Conservation (phyloP, 92 coral and sea anemone species). For the Parazoanthus darwini region DNA sequence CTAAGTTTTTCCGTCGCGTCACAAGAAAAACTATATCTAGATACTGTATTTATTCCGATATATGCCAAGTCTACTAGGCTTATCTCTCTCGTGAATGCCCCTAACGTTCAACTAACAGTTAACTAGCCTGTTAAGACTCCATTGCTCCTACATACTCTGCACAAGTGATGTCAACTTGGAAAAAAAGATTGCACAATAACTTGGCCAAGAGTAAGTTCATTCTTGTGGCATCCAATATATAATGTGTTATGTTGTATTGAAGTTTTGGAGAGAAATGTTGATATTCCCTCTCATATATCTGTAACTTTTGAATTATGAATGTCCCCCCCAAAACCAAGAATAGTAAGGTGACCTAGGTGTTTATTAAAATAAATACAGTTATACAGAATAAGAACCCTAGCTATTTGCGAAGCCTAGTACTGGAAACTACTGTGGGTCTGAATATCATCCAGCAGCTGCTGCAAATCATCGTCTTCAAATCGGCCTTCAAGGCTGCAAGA, state of each 20-base stretch:
- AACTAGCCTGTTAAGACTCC: too few species aligned
- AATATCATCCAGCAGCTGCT: slow-evolving; percentile 91
- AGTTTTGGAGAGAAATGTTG: not conserved
- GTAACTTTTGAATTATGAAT: not conserved
- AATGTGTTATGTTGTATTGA: too few species aligned
- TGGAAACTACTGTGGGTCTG: slow-evolving; percentile 98
- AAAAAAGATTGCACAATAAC: too few species aligned
- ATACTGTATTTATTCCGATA: not conserved
- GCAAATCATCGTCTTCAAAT: slow-evolving; percentile 98
- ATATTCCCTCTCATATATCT: not conserved
- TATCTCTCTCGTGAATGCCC: too few species aligned
- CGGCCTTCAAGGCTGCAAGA: slow-evolving; percentile 88
- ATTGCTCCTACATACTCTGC: too few species aligned
- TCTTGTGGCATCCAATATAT: too few species aligned
- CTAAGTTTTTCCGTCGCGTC: not conserved
- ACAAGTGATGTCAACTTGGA: too few species aligned
- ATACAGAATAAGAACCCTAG: not conserved
- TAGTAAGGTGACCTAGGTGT: not conserved
- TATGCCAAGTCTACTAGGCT: not conserved
- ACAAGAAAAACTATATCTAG: not conserved
- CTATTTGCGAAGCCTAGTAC: slow-evolving; percentile 49
- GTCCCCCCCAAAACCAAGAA: not conserved
- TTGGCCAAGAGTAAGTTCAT: too few species aligned
- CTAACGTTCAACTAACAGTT: too few species aligned
- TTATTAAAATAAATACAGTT: not conserved